Conservation (phyloP, 2,113 vertebrate genomes). For the Salminus brasiliensis region DNA sequence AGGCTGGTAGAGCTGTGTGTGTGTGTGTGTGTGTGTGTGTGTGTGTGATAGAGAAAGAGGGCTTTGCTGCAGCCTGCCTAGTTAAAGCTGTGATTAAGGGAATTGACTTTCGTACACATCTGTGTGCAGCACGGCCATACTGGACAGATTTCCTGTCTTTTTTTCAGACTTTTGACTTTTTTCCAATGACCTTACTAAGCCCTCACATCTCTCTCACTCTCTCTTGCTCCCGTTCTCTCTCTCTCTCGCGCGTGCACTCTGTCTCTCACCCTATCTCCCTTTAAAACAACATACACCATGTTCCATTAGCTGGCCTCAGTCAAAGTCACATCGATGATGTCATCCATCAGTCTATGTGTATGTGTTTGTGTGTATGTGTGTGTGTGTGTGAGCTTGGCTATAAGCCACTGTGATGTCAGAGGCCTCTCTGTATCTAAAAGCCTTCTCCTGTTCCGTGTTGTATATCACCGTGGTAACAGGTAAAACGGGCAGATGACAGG, state of each 20-base stretch:
- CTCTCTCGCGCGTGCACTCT: too few relatives aligned
- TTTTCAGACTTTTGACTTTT: too few relatives aligned
- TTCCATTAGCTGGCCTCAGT: background rate
- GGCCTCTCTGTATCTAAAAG: conserved; percentile 16
- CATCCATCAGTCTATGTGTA: conserved; percentile 11
- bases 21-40: background rate
- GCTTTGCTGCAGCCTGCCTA: background rate
- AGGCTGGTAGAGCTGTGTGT: background rate
- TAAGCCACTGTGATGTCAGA: conserved; percentile 20
- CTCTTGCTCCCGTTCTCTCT: background rate
- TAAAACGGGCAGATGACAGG: conserved; percentile 12
- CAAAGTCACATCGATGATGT: conserved; percentile 1
- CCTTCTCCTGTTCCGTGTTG: conserved; percentile 33
- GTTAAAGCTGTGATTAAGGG: background rate
- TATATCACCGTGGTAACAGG: conserved; percentile 28
- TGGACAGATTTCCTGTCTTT: background rate
- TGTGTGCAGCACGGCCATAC: background rate
- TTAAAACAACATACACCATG: conserved; percentile 11
- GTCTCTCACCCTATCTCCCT: background rate
- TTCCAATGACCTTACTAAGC: background rate
- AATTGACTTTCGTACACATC: background rate
- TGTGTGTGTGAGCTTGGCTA: conserved; percentile 12
- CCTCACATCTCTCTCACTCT: background rate
- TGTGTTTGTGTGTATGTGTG: background rate
- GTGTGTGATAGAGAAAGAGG: background rate